Evolutionary conservation across 2,113 vertebrate genomes (phyloP).

Genomic region (Gambusia holbrooki): DNA sequence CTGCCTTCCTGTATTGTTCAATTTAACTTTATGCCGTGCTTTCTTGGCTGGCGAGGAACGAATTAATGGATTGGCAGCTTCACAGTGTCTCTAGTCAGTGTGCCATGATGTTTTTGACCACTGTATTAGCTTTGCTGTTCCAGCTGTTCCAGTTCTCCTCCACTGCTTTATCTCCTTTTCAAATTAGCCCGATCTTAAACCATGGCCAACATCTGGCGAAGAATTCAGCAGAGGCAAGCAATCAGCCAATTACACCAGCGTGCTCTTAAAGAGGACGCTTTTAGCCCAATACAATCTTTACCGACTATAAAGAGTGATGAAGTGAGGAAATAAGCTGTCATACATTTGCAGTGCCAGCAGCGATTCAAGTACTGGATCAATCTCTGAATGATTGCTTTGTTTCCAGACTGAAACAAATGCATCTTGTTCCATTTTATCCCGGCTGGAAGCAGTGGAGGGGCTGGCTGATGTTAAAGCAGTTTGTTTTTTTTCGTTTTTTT

Average conservation of each 20-base stretch:
- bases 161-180: not conserved
- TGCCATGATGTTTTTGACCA: constrained; percentile 14
- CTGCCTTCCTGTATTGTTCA: constrained; percentile 27
- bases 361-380: constrained; percentile 67
- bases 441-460: constrained; percentile 18
- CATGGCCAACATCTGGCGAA: constrained; percentile 35
- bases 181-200: constrained; percentile 34
- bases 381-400: constrained; percentile 63
- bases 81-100: constrained; percentile 28
- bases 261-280: constrained; percentile 36
- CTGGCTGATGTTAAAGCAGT: constrained; percentile 3
- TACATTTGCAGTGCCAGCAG: constrained; percentile 62
- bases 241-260: constrained; percentile 51
- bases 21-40: constrained; percentile 21
- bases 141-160: constrained; percentile 33
- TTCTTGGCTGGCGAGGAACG: constrained; percentile 18
- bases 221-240: constrained; percentile 38
- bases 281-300: constrained; percentile 44
- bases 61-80: constrained; percentile 26
- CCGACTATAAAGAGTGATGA: constrained; percentile 48
- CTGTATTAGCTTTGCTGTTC: constrained; percentile 25
- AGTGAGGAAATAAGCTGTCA: constrained; percentile 63
- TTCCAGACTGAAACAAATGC: constrained; percentile 50
- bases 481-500: not conserved
- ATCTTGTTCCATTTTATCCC: constrained; percentile 36